Base-by-base conservation (phyloP, 2,888 invertebrate genomes). In the Rhagonycha lutea region DNA sequence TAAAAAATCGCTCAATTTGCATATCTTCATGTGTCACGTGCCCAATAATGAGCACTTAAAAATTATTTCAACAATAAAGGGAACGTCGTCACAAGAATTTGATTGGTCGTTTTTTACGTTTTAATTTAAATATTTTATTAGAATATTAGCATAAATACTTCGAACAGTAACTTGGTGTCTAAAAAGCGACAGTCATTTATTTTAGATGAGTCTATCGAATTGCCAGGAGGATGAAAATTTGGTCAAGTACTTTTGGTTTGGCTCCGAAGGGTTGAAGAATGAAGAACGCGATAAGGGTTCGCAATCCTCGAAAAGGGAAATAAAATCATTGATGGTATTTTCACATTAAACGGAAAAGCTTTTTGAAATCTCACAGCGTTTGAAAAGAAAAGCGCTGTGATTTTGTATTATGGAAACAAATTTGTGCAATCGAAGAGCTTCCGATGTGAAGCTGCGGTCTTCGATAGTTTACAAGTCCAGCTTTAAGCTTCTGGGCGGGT, bases 401-500 rank as follows among this genome's bases (percentile, higher is more conserved):
- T 47, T 47, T n/a, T 12, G 32, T n/a, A 7, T 12, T n/a, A 7
- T 12, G 47, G 47, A 47, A 47, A 47, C 47, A 47, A 47, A 47
- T 47, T 47, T 47, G n/a, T 24, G 14, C 63, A 65, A 65, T 65
- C 63, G 24, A 65, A 23, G 47, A 69, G 60, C 60, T 60, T 29
- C 68, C 28, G 68, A 68, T 28, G 68, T 24, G 26, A 26, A 26
- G 26, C n/a, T 47, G 47, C 47, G 26, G 29, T 68, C 68, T 68
- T 68, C 29, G 68, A 68, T 65, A 24, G 63, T 65, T 65, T 24
- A 65, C 63, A 65, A 74, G 72, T 78, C 77, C 77, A 75, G 70
- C 63, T 72, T 70, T 70, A 76, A 78, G 78, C 78, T 78, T 78
- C 78, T 75, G 78, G 74, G 76, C 78, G 74, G 78, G 76, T 74